phyloP scores from a whole-genome alignment of 2,797 vertebrate species.

The Poecilia picta region DNA sequence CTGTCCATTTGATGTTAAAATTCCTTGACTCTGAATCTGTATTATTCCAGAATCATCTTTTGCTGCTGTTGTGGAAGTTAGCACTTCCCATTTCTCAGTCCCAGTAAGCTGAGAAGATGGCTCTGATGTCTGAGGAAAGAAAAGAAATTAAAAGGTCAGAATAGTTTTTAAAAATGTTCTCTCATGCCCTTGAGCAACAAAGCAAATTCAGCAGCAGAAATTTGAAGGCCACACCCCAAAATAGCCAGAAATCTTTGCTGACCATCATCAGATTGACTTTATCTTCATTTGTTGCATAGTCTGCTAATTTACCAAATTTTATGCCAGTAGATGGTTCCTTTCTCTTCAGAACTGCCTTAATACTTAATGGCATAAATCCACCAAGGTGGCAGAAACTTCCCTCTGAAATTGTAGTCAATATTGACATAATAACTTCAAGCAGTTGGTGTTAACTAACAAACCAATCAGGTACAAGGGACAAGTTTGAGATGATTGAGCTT shows the following conservation, averaged over 20 bases:
- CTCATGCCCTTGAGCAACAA: neutral
- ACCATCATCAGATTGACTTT: neutral
- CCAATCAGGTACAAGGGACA: neutral
- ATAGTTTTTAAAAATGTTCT: neutral
- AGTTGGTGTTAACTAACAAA: neutral
- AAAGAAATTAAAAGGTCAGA: conserved; percentile 42
- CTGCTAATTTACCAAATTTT: neutral
- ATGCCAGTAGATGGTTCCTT: neutral
- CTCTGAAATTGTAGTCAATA: neutral
- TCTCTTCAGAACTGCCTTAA: neutral
- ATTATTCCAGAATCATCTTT: conserved; percentile 97
- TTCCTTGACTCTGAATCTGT: conserved; percentile 92
- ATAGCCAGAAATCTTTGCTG: neutral
- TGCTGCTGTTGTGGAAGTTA: conserved; percentile 85
- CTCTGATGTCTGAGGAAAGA: conserved; percentile 85
- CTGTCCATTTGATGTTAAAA: conserved; percentile 96
- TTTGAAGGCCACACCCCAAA: conserved; percentile 1
- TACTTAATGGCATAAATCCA: neutral
- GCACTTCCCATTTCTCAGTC: conserved; percentile 95
- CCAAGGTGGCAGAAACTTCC: neutral
- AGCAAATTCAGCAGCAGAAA: conserved; percentile 1
- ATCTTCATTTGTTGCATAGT: neutral
- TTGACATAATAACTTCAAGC: neutral
- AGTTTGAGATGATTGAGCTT: neutral
- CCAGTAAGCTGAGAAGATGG: conserved; percentile 90